These are phyloP conservation scores for Elysia chlorotica DNA, from an alignment of 1,140 invertebrate species.

Conservation along the genomic window DNA sequence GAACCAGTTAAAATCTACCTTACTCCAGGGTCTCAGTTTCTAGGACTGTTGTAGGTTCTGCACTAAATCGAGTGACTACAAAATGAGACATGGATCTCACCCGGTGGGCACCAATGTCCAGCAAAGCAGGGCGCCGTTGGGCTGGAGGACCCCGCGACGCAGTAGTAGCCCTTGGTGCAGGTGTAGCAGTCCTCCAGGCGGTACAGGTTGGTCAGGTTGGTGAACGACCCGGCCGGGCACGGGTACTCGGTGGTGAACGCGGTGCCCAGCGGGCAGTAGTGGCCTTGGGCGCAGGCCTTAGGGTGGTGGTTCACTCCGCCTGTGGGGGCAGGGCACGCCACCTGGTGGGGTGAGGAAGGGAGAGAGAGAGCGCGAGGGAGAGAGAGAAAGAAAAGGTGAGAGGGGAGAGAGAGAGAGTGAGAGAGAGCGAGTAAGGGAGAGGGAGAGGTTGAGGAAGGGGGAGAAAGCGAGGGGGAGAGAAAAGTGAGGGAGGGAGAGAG, in stretches of 20 bases:
- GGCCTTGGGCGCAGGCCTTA: conserved; percentile 47
- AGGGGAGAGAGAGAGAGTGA: no score
- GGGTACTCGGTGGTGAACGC: conserved; percentile 39
- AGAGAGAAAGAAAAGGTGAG: no score
- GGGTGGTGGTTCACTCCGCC: conserved; percentile 56
- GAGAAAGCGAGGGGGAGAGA: no score
- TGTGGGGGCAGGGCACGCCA: conserved; percentile 46
- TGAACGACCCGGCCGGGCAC: conserved; percentile 52
- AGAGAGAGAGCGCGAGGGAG: no score
- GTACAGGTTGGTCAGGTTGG: conserved; percentile 53
- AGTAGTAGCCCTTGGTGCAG: conserved; percentile 55
- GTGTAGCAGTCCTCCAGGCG: conserved; percentile 44
- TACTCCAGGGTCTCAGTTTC: no score
- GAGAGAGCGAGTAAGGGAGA: no score
- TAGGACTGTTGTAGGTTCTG: no score
- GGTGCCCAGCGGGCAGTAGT: conserved; percentile 53
- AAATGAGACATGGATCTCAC: no score
- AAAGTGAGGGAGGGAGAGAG: no score
- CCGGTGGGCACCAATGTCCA: conserved; percentile 55
- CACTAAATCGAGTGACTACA: neutral
- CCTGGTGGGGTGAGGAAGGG: neutral
- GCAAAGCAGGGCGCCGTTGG: conserved; percentile 42
- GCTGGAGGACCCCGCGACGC: conserved; percentile 45
- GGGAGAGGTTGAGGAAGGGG: no score
- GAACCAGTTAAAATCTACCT: no score